A percentile compares a stretch with the other conserved stretches of the same genome.
Evolutionary conservation across 2,888 invertebrate genomes (phyloP).

Genomic region (Deilephila elpenor): DNA sequence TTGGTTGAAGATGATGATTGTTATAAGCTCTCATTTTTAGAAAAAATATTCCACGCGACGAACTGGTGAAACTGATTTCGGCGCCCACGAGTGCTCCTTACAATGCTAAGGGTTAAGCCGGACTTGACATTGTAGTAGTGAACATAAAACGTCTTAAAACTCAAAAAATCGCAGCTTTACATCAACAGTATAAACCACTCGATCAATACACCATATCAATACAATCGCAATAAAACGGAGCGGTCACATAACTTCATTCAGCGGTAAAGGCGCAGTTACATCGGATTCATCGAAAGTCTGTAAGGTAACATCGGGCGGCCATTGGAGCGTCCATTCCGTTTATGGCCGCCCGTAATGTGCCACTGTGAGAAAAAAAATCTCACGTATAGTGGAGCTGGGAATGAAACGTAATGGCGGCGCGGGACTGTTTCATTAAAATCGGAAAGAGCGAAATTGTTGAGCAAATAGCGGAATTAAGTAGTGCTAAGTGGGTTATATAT

Average conservation of each 20-base stretch:
- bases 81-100: too few relatives aligned
- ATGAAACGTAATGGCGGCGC: slow-evolving; percentile 60
- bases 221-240: background rate
- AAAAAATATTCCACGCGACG: too few relatives aligned
- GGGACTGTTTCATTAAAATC: slow-evolving; percentile 65
- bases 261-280: slow-evolving; percentile 30
- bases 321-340: slow-evolving; percentile 66
- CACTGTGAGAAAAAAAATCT: slow-evolving; percentile 61
- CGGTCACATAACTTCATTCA: background rate
- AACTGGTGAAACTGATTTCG: too few relatives aligned
- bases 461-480: slow-evolving; percentile 31
- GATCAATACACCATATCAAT: background rate
- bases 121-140: too few relatives aligned
- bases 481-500: slow-evolving; percentile 25
- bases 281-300: slow-evolving; percentile 60
- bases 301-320: slow-evolving; percentile 61
- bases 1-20: too few relatives aligned
- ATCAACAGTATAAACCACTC: too few relatives aligned
- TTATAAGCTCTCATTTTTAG: too few relatives aligned
- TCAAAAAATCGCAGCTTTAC: too few relatives aligned
- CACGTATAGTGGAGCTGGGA: slow-evolving; percentile 51
- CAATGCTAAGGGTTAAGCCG: too few relatives aligned
- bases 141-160: too few relatives aligned
- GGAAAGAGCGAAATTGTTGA: slow-evolving; percentile 39
- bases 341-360: slow-evolving; percentile 66